Percentiles rank a stretch among this genome's conserved stretches.
Conservation (phyloP, 92 coral and sea anemone genomes). For the Porites lobata region DNA sequence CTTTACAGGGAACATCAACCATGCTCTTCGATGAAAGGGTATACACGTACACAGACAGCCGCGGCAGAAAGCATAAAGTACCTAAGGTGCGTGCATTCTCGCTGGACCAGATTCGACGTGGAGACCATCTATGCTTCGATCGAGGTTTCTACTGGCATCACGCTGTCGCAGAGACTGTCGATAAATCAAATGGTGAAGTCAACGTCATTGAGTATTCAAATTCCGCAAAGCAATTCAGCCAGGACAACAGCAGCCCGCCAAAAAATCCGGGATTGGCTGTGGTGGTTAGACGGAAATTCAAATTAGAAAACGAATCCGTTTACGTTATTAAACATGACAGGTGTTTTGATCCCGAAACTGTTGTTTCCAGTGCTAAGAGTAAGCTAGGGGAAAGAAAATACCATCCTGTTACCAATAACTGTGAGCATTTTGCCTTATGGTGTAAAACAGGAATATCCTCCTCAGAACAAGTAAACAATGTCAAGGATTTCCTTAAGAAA, state of each 20-base stretch:
- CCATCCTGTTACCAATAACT: slow-evolving; percentile 29
- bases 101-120: slow-evolving; percentile 1
- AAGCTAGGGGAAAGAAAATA: slow-evolving; percentile 32
- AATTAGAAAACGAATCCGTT: background rate
- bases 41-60: background rate
- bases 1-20: background rate
- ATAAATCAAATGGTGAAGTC: background rate
- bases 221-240: background rate
- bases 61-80: background rate
- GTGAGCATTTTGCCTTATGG: slow-evolving; percentile 66
- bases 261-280: background rate
- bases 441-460: slow-evolving; percentile 43
- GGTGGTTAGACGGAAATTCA: background rate
- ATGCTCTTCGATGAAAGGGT: background rate
- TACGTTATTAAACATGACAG: background rate
- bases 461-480: background rate
- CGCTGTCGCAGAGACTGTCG: slow-evolving; percentile 16
- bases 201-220: slow-evolving; percentile 22
- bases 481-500: no score
- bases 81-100: background rate
- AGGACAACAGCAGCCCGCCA: slow-evolving; percentile 9
- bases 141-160: background rate
- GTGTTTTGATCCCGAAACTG: background rate
- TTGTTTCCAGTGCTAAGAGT: slow-evolving; percentile 14
- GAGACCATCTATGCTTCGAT: slow-evolving; percentile 22